phyloP scores from a whole-genome alignment of 2,797 vertebrate species.

The Cetoscarus ocellatus region DNA sequence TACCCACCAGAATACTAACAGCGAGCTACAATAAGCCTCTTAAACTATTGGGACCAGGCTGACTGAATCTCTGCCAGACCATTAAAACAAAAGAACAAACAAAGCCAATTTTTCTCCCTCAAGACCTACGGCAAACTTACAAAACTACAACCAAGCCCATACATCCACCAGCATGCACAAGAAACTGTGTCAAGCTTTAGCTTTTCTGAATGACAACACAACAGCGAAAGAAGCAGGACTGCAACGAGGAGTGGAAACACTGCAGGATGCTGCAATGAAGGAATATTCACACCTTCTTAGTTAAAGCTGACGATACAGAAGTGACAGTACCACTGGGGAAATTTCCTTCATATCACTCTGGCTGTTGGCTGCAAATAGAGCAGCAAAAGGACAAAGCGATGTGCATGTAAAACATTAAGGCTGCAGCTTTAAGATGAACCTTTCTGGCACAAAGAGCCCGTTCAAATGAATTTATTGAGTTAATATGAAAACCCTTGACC shows the following conservation, averaged over 20 bases:
- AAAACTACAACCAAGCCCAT: slow-evolving; percentile 7
- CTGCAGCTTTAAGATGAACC: slow-evolving; percentile 7
- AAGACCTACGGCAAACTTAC: slow-evolving; percentile 1
- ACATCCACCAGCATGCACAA: not conserved
- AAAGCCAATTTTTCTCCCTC: slow-evolving; percentile 33
- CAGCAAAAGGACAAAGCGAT: not conserved
- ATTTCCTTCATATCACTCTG: slow-evolving; percentile 3
- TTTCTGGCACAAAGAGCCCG: not conserved
- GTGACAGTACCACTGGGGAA: slow-evolving; percentile 18
- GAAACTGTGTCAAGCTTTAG: not conserved
- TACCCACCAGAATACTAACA: slow-evolving; percentile 32
- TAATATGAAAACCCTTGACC: slow-evolving; percentile 11
- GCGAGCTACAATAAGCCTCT: slow-evolving; percentile 53
- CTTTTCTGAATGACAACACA: slow-evolving; percentile 3
- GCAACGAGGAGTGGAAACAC: slow-evolving; percentile 9
- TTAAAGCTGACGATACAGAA: slow-evolving; percentile 32
- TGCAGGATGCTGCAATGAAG: slow-evolving; percentile 3
- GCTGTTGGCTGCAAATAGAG: slow-evolving; percentile 19
- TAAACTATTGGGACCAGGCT: slow-evolving; percentile 49
- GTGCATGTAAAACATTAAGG: slow-evolving; percentile 5
- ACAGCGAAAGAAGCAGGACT: not conserved
- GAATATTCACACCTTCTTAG: slow-evolving; percentile 22
- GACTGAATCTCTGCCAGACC: slow-evolving; percentile 48
- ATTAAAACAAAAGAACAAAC: slow-evolving; percentile 36
- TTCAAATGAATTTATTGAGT: not conserved